Evolutionary conservation across 2,888 invertebrate genomes (phyloP), one percentile per base, ranked within the genome.

Genomic region (Cyrtodaria siliqua): DNA sequence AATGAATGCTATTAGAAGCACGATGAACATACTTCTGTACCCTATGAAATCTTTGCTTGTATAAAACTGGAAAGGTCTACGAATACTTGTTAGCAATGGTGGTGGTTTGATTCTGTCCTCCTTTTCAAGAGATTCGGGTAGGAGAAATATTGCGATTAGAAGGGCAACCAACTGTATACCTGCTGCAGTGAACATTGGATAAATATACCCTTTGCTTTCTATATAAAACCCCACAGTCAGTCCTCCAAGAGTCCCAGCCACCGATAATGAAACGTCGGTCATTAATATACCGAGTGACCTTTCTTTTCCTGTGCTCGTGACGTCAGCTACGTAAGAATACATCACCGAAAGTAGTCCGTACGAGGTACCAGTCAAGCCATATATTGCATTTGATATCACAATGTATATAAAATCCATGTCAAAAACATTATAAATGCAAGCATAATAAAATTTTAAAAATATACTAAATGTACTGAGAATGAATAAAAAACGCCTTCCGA

Each of bases 401-500:
- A 64, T 20, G 27, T 55, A 76, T 12, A 50, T 27, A 23, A 70
- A 53, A 42, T 53, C 27, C 24, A 61, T 42, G 26, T 76, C 55
- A 42, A 61, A 76, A 50, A 64, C 57, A 0, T 66, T 61, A 6
- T 59, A 40, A 20, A 66, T 9, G 3, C 61, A 29, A 23, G n/a
- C 29, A 3, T 53, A 3, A n/a, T 26, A 14, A 16, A 47, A 26
- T 14, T 61, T 53, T 8, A 66, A 23, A 23, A 69, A 49, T 20
- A 70, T 18, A 33, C 76, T 66, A 9, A 70, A 29, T 8, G 53
- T 53, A 20, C 60, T 40, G 9, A 70, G 42, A 18, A 70, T 61
- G 26, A 76, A 70, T 18, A 76, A 49, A 44, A 66, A 70, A 27
- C 55, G 33, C 4, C 76, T 64, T 38, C 76, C 76, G 33, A 56